Percentiles rank a stretch among this genome's conserved stretches.
Evolutionary conservation across 2,888 invertebrate species (phyloP).

Genomic region (Tipula helvola): DNA sequence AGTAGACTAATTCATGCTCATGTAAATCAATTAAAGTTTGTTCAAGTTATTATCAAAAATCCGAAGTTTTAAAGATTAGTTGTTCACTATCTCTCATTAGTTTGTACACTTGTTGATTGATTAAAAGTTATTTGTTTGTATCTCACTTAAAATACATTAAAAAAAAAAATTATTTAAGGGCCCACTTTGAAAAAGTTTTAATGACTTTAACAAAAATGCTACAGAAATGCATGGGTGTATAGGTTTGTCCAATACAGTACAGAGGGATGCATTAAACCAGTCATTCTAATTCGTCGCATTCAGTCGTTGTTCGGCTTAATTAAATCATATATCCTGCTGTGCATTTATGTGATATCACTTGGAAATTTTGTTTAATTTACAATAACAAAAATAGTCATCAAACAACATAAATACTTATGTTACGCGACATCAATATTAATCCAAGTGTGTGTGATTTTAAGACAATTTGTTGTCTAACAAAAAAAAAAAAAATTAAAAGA

Average conservation of each 20-base stretch:
- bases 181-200: not conserved
- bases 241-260: not conserved
- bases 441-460: not conserved
- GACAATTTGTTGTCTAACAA: not conserved
- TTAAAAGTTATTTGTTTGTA: not conserved
- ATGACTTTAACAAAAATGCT: not conserved
- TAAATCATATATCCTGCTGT: conserved; percentile 6
- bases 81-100: too few species aligned
- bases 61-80: too few species aligned
- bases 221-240: not conserved
- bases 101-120: not conserved
- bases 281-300: not conserved
- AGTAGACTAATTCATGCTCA: too few species aligned
- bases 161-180: not conserved
- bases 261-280: not conserved
- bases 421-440: conserved; percentile 9
- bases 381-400: not conserved
- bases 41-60: too few species aligned
- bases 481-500: not conserved
- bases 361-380: not conserved
- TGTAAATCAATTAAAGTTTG: too few species aligned
- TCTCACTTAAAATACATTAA: not conserved
- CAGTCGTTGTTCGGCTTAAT: not conserved
- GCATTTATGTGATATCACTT: not conserved
- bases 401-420: not conserved